phyloP scores from a whole-genome alignment of 1,140 invertebrate genomes.

The Anadara kagoshimensis region DNA sequence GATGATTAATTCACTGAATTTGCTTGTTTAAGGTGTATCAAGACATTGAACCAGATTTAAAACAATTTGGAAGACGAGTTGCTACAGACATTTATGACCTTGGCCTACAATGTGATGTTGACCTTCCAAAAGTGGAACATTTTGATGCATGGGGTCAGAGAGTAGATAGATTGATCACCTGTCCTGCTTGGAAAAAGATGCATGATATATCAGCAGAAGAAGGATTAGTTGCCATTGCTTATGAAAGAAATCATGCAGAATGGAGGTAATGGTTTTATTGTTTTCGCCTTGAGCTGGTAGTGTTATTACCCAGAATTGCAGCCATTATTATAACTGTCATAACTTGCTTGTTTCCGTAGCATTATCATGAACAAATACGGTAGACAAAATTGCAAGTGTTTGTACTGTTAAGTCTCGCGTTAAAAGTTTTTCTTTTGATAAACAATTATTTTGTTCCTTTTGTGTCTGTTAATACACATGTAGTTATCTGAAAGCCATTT shows the following conservation, averaged over 20 bases:
- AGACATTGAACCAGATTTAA: conserved; percentile 72
- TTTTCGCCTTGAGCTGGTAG: too few species aligned
- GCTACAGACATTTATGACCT: conserved; percentile 76
- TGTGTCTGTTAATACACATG: too few species aligned
- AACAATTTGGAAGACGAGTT: conserved; percentile 75
- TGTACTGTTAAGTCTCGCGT: not conserved
- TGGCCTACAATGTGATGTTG: conserved; percentile 76
- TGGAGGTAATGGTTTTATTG: too few species aligned
- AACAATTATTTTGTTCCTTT: too few species aligned
- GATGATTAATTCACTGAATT: too few species aligned
- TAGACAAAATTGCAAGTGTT: not conserved
- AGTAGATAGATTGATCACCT: conserved; percentile 76
- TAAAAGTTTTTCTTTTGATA: not conserved
- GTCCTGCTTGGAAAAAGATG: conserved; percentile 77
- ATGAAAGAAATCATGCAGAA: conserved; percentile 75
- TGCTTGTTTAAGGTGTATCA: conserved; percentile 43
- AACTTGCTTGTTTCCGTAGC: not conserved
- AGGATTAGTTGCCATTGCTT: conserved; percentile 78
- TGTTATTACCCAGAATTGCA: too few species aligned
- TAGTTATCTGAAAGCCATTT: too few species aligned
- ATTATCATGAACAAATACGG: not conserved
- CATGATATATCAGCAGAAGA: conserved; percentile 78
- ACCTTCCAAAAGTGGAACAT: conserved; percentile 75
- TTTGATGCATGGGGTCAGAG: conserved; percentile 78
- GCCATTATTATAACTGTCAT: not conserved